A percentile compares a stretch with the other conserved stretches of the same genome.
phyloP scores from a whole-genome alignment of 2,113 vertebrate species.

The Eptesicus fuscus region DNA sequence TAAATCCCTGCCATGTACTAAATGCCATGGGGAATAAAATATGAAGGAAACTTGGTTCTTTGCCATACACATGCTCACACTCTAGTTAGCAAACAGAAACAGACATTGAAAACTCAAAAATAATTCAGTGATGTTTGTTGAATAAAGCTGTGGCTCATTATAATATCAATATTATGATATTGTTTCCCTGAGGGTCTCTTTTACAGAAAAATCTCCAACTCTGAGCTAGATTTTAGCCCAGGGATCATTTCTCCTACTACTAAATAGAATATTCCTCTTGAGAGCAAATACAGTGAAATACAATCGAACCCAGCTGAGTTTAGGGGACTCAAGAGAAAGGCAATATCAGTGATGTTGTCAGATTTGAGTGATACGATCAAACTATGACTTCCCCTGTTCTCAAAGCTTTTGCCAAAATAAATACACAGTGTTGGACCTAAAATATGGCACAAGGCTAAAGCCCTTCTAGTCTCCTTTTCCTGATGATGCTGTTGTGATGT shows the following conservation, averaged over 20 bases:
- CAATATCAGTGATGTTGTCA: neutral
- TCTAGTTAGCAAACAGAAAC: neutral
- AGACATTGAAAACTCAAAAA: neutral
- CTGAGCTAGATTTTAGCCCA: neutral
- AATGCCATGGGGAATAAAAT: neutral
- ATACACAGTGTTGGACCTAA: neutral
- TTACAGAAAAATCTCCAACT: conserved; percentile 22
- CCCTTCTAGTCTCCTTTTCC: conserved; percentile 33
- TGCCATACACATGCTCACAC: neutral
- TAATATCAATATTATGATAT: neutral
- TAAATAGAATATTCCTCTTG: neutral
- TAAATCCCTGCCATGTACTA: neutral
- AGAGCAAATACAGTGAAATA: neutral
- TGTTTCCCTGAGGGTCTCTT: neutral
- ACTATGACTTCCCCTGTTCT: neutral
- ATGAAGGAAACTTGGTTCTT: neutral
- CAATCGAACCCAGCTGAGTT: neutral
- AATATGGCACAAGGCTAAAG: neutral
- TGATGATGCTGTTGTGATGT: conserved; percentile 16
- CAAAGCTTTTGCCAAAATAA: neutral
- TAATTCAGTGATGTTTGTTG: neutral
- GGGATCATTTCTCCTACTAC: neutral
- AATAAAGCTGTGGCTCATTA: neutral
- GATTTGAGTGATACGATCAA: neutral
- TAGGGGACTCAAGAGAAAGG: neutral